These are phyloP conservation scores for Chiroxiphia lanceolata DNA, from an alignment of 2,797 vertebrate species.

Conservation along the genomic window DNA sequence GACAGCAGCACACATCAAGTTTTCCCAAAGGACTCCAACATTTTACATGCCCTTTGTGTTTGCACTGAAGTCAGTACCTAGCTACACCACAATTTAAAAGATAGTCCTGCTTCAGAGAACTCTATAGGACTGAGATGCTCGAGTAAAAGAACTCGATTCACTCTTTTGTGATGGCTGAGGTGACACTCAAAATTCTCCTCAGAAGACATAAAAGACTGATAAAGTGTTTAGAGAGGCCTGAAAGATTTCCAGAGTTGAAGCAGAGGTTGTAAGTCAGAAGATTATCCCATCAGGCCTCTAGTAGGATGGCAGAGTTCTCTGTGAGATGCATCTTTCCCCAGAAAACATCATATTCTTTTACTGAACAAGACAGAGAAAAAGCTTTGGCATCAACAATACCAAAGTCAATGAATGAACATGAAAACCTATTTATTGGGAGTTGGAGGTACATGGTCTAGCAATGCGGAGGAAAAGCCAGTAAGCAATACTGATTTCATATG, in stretches of 20 bases:
- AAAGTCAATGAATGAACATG: not conserved
- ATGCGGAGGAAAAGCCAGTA: not conserved
- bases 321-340: slow-evolving; percentile 6
- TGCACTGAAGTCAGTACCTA: not conserved
- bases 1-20: not conserved
- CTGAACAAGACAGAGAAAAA: slow-evolving; percentile 35
- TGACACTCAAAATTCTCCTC: slow-evolving; percentile 23
- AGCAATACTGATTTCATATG: not conserved
- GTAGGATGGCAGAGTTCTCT: slow-evolving; percentile 32
- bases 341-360: slow-evolving; percentile 42
- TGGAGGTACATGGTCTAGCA: not conserved
- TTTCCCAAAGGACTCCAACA: not conserved
- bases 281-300: slow-evolving; percentile 45
- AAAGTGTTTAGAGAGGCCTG: slow-evolving; percentile 8
- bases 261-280: slow-evolving; percentile 24
- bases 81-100: not conserved
- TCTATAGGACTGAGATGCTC: not conserved
- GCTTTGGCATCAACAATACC: slow-evolving; percentile 26
- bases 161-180: slow-evolving; percentile 6
- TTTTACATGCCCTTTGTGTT: not conserved
- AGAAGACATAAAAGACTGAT: not conserved
- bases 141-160: not conserved
- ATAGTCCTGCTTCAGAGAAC: too few species aligned
- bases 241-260: slow-evolving; percentile 25
- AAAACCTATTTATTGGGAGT: not conserved